These are phyloP conservation scores for Tenebrosternarchus preto DNA, from an alignment of 2,113 vertebrate species.

Conservation along the genomic window DNA sequence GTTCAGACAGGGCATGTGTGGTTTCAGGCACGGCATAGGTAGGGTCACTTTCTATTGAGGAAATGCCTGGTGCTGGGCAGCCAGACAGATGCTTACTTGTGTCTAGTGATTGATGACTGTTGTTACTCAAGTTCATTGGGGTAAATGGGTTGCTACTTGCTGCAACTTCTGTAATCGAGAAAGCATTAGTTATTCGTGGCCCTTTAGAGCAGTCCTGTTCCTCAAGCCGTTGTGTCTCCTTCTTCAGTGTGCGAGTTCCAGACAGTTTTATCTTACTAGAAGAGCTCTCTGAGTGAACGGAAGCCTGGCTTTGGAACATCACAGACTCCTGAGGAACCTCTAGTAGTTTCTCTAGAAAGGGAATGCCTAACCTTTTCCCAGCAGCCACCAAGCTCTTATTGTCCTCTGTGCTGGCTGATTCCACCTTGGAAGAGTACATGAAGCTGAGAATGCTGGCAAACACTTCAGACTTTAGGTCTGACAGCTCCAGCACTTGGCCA, in stretches of 20 bases:
- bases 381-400: constrained; percentile 84
- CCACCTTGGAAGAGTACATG: constrained; percentile 93
- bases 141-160: constrained; percentile 84
- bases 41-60: constrained; percentile 77
- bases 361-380: constrained; percentile 93
- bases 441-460: constrained; percentile 96
- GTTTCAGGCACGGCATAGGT: constrained; percentile 87
- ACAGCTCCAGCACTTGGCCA: constrained; percentile 90
- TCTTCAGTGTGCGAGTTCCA: constrained; percentile 59
- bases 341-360: constrained; percentile 87
- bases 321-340: constrained; percentile 60
- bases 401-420: constrained; percentile 79
- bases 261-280: constrained; percentile 50
- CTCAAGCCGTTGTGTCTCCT: constrained; percentile 75
- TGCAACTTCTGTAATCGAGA: constrained; percentile 92
- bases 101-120: constrained; percentile 80
- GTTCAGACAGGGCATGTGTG: constrained; percentile 89
- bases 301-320: constrained; percentile 30
- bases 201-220: constrained; percentile 83
- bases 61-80: constrained; percentile 64
- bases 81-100: constrained; percentile 64
- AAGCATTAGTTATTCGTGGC: constrained; percentile 96
- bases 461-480: constrained; percentile 94
- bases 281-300: constrained; percentile 51
- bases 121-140: constrained; percentile 80